Conservation (phyloP, 64 coral and sea anemone species). For the Acropora yongei region DNA sequence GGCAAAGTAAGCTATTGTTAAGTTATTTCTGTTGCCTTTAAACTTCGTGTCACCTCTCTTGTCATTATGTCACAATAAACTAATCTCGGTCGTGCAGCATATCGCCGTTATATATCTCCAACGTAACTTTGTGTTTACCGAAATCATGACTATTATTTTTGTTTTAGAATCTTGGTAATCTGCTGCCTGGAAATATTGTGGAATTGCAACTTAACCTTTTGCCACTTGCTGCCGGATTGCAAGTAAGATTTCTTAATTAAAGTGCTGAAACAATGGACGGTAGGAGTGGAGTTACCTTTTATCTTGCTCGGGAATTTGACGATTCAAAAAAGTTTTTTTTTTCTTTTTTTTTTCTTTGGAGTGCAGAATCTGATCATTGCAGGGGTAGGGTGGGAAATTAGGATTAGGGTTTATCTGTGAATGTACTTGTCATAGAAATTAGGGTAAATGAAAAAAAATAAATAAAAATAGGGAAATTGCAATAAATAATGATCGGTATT, state of each 20-base stretch:
- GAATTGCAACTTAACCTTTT: constrained; percentile 84
- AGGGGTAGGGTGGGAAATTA: too few species aligned
- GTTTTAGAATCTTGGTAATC: constrained; percentile 70
- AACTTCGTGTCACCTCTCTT: too few species aligned
- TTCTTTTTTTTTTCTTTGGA: too few species aligned
- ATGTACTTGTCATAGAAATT: too few species aligned
- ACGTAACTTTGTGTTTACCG: neutral
- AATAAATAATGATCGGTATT: too few species aligned
- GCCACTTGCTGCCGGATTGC: constrained; percentile 89
- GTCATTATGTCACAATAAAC: too few species aligned
- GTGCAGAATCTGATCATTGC: too few species aligned
- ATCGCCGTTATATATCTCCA: too few species aligned
- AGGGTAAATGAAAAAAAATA: neutral
- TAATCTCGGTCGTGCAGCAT: too few species aligned
- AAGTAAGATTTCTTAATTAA: constrained; percentile 54
- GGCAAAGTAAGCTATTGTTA: constrained; percentile 70
- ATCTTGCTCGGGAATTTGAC: too few species aligned
- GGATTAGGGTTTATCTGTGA: too few species aligned
- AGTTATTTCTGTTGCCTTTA: neutral
- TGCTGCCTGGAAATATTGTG: constrained; percentile 78
- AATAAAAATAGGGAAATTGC: neutral
- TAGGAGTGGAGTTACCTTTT: neutral
- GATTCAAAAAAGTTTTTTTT: too few species aligned
- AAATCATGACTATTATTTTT: neutral
- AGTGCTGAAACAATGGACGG: neutral